Conservation (phyloP, 2,797 vertebrate species). For the Streptopelia turtur region DNA sequence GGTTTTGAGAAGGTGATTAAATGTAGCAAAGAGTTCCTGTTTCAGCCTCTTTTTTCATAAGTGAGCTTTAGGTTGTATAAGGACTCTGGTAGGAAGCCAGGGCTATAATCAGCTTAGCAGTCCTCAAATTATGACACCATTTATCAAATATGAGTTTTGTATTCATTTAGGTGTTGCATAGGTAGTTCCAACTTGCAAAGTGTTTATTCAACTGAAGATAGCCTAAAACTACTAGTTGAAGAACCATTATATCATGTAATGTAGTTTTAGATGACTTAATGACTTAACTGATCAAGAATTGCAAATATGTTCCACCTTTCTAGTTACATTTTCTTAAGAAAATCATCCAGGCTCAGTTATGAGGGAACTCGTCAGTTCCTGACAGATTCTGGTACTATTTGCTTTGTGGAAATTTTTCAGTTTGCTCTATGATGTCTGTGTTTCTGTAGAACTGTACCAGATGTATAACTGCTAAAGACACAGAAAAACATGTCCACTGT, state of each 20-base stretch:
- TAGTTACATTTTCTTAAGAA: background rate
- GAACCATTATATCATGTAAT: background rate
- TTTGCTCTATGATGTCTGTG: background rate
- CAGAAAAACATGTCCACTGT: background rate
- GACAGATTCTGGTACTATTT: background rate
- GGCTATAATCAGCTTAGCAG: background rate
- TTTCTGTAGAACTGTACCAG: constrained; percentile 7
- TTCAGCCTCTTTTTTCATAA: background rate
- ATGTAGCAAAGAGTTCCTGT: background rate
- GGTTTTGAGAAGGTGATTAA: background rate
- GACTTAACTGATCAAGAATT: background rate
- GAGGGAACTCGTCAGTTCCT: background rate
- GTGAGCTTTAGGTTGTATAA: background rate
- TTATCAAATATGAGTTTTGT: background rate
- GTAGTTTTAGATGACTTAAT: background rate
- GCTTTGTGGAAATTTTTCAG: background rate
- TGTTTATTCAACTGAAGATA: background rate
- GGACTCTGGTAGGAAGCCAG: background rate
- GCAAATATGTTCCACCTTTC: background rate
- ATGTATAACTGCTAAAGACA: background rate
- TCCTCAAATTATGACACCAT: background rate
- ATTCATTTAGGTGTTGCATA: background rate
- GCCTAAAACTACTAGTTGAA: background rate
- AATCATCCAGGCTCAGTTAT: background rate
- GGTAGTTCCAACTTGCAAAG: background rate